Evolutionary conservation across 2,888 invertebrate species (phyloP), one percentile per base, ranked within the genome.

Genomic region (Vanessa cardui): DNA sequence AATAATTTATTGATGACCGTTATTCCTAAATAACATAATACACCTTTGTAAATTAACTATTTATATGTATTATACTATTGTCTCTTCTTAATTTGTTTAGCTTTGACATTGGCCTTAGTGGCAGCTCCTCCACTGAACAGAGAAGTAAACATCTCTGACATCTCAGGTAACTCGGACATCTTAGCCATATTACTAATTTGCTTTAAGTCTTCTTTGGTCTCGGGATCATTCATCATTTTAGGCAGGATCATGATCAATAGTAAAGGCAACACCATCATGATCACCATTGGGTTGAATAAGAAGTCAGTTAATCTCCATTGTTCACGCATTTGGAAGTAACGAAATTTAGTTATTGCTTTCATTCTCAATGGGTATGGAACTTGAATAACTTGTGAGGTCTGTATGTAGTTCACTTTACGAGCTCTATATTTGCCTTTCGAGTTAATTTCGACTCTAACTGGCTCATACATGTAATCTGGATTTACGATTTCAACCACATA

Each of bases 261-360:
- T 44, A 99, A 90, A 0, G 99, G 99, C 73, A 99, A 85, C 26
- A 99, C 95, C 99, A 99, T 99, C 97, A 99, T 99, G 72, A 99
- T 94, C 6, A 99, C 97, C 99, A 99, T 99, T 2, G 99, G 99
- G 87, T 97, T 99, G 87, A 99, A 97, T 45, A 99, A 87, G 87
- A 99, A 97, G 91, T 99, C 99, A 0, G 99, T 99, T 15, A 99
- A 93, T 82, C 99, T 95, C 99, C 99, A 99, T 82, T 99, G 98
- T 84, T 99, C 99, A 58, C 99, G 93, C 20, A 96, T 93, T 93
- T 99, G 98, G 92, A 99, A 99, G 89, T 97, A 98, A 76, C 96
- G 95, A 77, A 96, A 96, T 76, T 95, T 96, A 16, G 96, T 96
- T 21, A 97, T 82, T 0, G 98, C 95, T 81, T 97, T 97, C 92